Percentiles rank a stretch among this genome's conserved stretches.
These are phyloP conservation scores for Balaenoptera acutorostrata DNA, from an alignment of 2,113 vertebrate genomes.

Conservation along the genomic window DNA sequence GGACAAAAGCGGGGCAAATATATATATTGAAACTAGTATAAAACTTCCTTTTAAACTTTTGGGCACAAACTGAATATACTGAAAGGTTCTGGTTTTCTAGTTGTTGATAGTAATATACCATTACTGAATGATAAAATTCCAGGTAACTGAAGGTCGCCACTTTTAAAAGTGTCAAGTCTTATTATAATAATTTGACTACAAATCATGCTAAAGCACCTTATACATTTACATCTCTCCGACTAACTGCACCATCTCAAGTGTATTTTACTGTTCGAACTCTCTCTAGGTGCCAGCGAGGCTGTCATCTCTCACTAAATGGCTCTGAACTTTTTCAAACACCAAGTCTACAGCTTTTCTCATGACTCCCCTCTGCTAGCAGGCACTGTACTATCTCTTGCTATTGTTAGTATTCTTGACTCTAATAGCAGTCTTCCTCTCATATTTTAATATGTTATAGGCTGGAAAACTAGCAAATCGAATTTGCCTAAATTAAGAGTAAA, in stretches of 20 bases:
- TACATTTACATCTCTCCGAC: not conserved
- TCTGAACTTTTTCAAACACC: not conserved
- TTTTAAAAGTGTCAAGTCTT: conserved; percentile 4
- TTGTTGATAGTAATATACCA: not conserved
- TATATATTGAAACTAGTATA: not conserved
- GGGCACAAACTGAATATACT: not conserved
- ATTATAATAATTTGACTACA: not conserved
- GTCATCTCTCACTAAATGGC: not conserved
- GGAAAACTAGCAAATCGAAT: not conserved
- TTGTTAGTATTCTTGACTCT: not conserved
- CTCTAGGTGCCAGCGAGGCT: not conserved
- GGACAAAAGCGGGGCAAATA: not conserved
- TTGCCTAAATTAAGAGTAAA: not conserved
- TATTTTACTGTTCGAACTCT: not conserved
- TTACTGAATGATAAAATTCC: not conserved
- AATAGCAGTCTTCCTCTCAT: not conserved
- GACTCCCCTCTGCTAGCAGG: not conserved
- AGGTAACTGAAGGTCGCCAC: not conserved
- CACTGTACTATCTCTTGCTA: not conserved
- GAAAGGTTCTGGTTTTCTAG: conserved; percentile 3
- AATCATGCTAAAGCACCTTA: not conserved
- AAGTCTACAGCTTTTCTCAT: not conserved
- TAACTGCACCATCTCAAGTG: not conserved
- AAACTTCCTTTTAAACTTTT: conserved; percentile 27
- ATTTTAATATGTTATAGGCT: not conserved